Evolutionary conservation across 2,797 vertebrate genomes (phyloP).

Genomic region (Ctenopoma kingsleyae): DNA sequence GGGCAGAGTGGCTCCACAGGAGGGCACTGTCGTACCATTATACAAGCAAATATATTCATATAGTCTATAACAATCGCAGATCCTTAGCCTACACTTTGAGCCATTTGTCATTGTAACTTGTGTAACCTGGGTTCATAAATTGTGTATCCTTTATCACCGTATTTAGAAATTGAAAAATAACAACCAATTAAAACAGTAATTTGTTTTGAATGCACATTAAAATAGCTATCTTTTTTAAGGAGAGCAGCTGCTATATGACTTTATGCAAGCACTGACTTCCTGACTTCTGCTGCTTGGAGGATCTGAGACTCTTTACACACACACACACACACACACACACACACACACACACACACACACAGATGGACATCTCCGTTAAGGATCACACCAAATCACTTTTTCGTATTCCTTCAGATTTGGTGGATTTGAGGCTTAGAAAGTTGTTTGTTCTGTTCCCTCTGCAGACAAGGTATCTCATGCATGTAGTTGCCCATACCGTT

Average conservation of each 20-base stretch:
- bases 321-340: conserved; percentile 55
- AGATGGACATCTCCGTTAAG: conserved; percentile 64
- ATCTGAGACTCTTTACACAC: conserved; percentile 24
- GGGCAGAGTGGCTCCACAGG: conserved; percentile 56
- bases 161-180: background rate
- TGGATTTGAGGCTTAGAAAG: conserved; percentile 67
- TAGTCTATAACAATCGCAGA: background rate
- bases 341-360: conserved; percentile 46
- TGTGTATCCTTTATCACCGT: conserved; percentile 14
- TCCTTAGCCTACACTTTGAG: background rate
- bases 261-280: conserved; percentile 17
- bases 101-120: background rate
- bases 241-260: conserved; percentile 23
- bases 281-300: conserved; percentile 17
- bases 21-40: conserved; percentile 69
- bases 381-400: conserved; percentile 56
- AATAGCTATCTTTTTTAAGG: conserved; percentile 7
- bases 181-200: background rate
- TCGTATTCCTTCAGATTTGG: conserved; percentile 58
- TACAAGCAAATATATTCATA: background rate
- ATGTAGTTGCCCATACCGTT: conserved; percentile 52
- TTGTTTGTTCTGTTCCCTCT: conserved; percentile 69
- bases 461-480: conserved; percentile 69
- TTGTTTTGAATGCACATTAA: background rate
- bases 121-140: background rate